Percentiles rank a stretch among this genome's conserved stretches.
These are phyloP conservation scores for Lepas anatifera DNA, from an alignment of 2,888 invertebrate species.

Conservation along the genomic window DNA sequence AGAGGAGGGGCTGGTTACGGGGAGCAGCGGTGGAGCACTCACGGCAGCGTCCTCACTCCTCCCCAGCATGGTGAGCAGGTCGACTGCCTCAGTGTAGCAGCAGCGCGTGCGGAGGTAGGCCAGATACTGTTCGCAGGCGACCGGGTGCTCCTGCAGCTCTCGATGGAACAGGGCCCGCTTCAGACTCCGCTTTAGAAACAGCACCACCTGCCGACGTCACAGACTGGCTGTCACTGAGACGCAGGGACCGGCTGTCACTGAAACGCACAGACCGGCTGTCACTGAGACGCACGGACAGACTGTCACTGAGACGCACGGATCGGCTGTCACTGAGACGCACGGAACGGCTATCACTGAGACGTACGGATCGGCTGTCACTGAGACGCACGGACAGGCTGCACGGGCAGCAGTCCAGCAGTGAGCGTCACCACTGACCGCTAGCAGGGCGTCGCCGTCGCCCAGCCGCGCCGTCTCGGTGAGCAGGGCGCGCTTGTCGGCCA, in stretches of 20 bases:
- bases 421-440: neutral
- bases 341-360: no score
- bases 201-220: neutral
- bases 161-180: slow-evolving; percentile 1
- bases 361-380: no score
- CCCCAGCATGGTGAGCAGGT: slow-evolving; percentile 15
- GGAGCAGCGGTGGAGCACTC: no score
- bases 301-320: no score
- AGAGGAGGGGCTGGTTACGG: no score
- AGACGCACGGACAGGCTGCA: no score
- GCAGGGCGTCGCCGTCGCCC: slow-evolving; percentile 15
- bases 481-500: slow-evolving; percentile 13
- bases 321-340: no score
- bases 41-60: slow-evolving; percentile 13
- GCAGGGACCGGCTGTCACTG: no score
- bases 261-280: no score
- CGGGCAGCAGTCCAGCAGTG: no score
- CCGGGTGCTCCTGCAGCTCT: neutral
- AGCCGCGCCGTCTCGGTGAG: slow-evolving; percentile 13
- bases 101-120: slow-evolving; percentile 9
- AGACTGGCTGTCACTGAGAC: no score
- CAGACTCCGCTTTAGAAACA: slow-evolving; percentile 13
- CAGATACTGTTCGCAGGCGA: slow-evolving; percentile 11
- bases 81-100: neutral
- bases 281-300: no score